Base-by-base conservation (phyloP, 1,140 invertebrate species). In the Polyergus mexicanus region DNA sequence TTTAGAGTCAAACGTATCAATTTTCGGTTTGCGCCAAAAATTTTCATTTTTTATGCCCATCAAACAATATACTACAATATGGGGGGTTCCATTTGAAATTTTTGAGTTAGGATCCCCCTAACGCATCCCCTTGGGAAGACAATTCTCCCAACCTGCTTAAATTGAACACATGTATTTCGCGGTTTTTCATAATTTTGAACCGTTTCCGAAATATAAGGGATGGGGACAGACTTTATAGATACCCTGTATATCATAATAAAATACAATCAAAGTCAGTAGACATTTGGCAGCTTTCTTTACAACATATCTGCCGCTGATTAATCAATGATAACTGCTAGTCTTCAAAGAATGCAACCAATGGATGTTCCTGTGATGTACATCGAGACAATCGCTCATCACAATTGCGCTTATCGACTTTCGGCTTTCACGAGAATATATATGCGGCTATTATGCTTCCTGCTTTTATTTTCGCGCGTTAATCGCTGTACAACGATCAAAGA, bases 401-500 rank as follows among this genome's bases (percentile, higher is more conserved):
- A 77, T 78, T 54, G 41, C 85, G 56, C 22, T 88, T 68, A 75
- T 76, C 76, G 54, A 68, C 13, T 44, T 44, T 60, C 54, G 35
- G 22, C 58, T 54, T 54, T 35, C 28, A 63, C 62, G 41, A 22
- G 35, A 47, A 2, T 22, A 25, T 22, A 25, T 72, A 69, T 85
- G 56, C 56, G 62, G 72, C 83, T 74, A 13, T 35, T 86, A n/a
- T 25, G 22, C 25, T 83, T 75, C 41, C 83, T 87, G 68, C 69
- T 83, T 72, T 84, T 84, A 84, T 84, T 84, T 41, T 84, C 81
- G 32, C 72, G 47, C 72, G 22, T 84, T 77, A 76, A 65, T 69
- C 54, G 38, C 22, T 16, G 51, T 25, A 8, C 16, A 16, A 28
- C 78, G 78, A 83, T 83, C 78, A 68, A 83, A 83, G 78, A 54